These are phyloP conservation scores for Drosophila atripex DNA, from an alignment of 2,888 invertebrate species.

Conservation along the genomic window DNA sequence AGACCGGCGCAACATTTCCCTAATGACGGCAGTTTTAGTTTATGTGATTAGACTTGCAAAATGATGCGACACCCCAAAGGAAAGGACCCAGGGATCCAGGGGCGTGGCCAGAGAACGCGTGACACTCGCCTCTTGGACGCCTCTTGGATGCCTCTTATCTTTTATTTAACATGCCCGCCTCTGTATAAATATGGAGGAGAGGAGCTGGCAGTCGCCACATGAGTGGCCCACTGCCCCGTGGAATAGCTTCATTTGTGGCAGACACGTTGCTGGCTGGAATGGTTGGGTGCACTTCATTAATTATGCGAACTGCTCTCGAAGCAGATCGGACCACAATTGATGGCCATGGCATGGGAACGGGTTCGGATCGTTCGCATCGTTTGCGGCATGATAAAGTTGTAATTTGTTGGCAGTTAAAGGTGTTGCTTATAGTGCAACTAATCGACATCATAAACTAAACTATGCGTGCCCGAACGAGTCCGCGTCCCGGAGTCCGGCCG, in stretches of 20 bases:
- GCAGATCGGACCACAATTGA: slow-evolving; percentile 60
- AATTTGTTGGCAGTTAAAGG: slow-evolving; percentile 80
- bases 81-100: slow-evolving; percentile 2
- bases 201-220: slow-evolving; percentile 52
- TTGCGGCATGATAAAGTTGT: slow-evolving; percentile 80
- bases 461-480: slow-evolving; percentile 74
- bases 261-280: slow-evolving; percentile 41
- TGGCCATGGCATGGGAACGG: slow-evolving; percentile 52
- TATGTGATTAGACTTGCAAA: slow-evolving; percentile 69
- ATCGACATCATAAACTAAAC: slow-evolving; percentile 78
- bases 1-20: slow-evolving; percentile 37
- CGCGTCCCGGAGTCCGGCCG: slow-evolving; percentile 46
- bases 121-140: slow-evolving; percentile 65
- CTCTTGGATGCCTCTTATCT: slow-evolving; percentile 71
- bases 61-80: slow-evolving; percentile 48
- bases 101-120: slow-evolving; percentile 47
- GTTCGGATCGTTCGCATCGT: slow-evolving; percentile 50
- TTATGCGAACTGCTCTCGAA: slow-evolving; percentile 68
- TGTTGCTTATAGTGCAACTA: slow-evolving; percentile 80
- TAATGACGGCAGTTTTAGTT: slow-evolving; percentile 55
- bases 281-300: slow-evolving; percentile 72
- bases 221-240: slow-evolving; percentile 39
- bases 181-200: slow-evolving; percentile 76
- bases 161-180: slow-evolving; percentile 77
- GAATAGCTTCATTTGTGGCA: slow-evolving; percentile 75